phyloP scores from a whole-genome alignment of 2,888 invertebrate species.

The Venustoraphidia nigricollis region DNA sequence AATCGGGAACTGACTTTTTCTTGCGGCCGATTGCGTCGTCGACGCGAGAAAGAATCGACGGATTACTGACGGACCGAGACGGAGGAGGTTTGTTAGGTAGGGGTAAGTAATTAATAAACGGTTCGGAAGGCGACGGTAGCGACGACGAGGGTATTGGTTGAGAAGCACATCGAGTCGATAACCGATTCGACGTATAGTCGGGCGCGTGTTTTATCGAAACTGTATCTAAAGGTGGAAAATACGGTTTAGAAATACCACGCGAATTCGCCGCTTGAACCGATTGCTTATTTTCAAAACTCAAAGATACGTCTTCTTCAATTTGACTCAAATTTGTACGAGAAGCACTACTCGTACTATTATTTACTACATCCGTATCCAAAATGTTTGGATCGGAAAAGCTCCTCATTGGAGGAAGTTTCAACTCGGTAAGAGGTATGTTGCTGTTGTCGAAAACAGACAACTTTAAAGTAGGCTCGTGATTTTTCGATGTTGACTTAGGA shows the following conservation, averaged over 20 bases:
- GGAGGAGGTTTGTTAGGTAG: slow-evolving; percentile 6
- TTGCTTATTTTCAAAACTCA: neutral
- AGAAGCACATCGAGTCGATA: neutral
- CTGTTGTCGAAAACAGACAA: too few relatives aligned
- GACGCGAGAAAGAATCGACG: slow-evolving; percentile 17
- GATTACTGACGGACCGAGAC: slow-evolving; percentile 10
- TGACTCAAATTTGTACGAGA: too few relatives aligned
- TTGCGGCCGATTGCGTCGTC: slow-evolving; percentile 21
- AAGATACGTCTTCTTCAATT: slow-evolving; percentile 2
- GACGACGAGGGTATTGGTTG: slow-evolving; percentile 6
- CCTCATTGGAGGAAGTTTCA: slow-evolving; percentile 13
- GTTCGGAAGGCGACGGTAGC: slow-evolving; percentile 2
- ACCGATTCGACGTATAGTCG: too few relatives aligned
- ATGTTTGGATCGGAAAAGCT: slow-evolving; percentile 28
- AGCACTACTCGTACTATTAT: too few relatives aligned
- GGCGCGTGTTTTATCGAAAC: too few relatives aligned
- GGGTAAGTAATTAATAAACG: slow-evolving; percentile 7
- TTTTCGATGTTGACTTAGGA: too few relatives aligned
- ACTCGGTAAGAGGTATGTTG: neutral
- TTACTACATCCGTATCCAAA: slow-evolving; percentile 17
- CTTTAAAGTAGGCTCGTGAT: too few relatives aligned
- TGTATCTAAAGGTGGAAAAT: too few relatives aligned
- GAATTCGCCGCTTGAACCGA: neutral
- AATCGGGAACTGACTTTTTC: neutral
- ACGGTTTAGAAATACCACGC: too few relatives aligned